Percentiles rank a stretch among this genome's conserved stretches.
These are phyloP conservation scores for Stomatorhinus walkeri DNA, from an alignment of 2,797 vertebrate genomes.

Conservation along the genomic window DNA sequence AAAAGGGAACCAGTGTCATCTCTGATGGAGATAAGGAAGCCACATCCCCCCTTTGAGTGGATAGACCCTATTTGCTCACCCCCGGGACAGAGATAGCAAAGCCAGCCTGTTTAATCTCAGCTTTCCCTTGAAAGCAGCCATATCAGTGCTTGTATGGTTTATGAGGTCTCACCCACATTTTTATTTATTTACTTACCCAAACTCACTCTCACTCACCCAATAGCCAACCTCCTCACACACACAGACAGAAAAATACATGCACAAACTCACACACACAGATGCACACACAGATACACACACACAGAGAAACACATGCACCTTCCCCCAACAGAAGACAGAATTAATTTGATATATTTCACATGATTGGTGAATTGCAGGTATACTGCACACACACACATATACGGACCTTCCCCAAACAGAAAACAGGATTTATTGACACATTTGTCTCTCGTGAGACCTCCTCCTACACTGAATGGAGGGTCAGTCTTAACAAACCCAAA, in stretches of 20 bases:
- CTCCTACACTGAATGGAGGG: not conserved
- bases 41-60: constrained; percentile 32
- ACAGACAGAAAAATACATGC: not conserved
- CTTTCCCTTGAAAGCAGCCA: not conserved
- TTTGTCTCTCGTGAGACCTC: not conserved
- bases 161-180: not conserved
- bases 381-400: not conserved
- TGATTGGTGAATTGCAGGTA: not conserved
- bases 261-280: not conserved
- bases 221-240: not conserved
- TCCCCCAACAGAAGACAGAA: not conserved
- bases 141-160: not conserved
- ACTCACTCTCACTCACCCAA: not conserved
- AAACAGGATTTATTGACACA: not conserved
- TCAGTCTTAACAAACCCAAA: not conserved
- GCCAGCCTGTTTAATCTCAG: not conserved
- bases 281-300: not conserved
- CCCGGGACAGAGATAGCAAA: constrained; percentile 32
- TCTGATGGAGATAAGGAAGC: constrained; percentile 47
- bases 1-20: constrained; percentile 38
- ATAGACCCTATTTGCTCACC: constrained; percentile 11
- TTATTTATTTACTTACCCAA: not conserved
- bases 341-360: not conserved
- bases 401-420: not conserved
- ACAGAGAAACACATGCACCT: not conserved